Conservation (phyloP, 2,888 invertebrate genomes). For the Hipparchia semele region DNA sequence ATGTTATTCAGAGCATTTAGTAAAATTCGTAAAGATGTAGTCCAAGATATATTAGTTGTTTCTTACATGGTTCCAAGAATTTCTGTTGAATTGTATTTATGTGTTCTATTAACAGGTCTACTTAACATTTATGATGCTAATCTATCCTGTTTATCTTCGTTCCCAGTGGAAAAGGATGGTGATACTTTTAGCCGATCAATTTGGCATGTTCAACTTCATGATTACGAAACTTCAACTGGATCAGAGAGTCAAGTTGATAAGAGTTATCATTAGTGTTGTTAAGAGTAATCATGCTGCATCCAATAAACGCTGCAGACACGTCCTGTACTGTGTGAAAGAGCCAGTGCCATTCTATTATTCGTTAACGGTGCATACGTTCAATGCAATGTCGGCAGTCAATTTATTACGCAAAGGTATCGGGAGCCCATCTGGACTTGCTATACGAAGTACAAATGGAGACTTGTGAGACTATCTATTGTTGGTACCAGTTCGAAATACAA, state of each 20-base stretch:
- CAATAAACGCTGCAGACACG: conserved; percentile 17
- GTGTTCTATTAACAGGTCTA: no score
- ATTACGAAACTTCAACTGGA: background rate
- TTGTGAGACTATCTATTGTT: conserved; percentile 42
- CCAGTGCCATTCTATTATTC: conserved; percentile 33
- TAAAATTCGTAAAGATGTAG: no score
- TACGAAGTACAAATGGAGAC: conserved; percentile 55
- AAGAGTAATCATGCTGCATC: background rate
- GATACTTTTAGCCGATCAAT: background rate
- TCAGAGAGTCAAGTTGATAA: background rate
- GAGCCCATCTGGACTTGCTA: conserved; percentile 53
- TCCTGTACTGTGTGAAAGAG: conserved; percentile 33
- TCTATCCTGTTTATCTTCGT: no score
- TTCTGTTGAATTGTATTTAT: no score
- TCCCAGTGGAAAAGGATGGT: background rate
- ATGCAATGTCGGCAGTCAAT: conserved; percentile 65
- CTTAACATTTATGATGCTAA: no score
- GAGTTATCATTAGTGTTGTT: background rate
- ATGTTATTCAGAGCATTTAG: no score
- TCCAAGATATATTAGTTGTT: no score
- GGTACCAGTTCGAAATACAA: conserved; percentile 42
- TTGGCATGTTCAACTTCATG: background rate
- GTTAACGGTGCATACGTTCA: conserved; percentile 66
- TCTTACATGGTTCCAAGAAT: no score
- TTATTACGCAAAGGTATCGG: conserved; percentile 69